A percentile compares a stretch with the other conserved stretches of the same genome.
Conservation (phyloP, 2,113 vertebrate species). For the Colius striatus region DNA sequence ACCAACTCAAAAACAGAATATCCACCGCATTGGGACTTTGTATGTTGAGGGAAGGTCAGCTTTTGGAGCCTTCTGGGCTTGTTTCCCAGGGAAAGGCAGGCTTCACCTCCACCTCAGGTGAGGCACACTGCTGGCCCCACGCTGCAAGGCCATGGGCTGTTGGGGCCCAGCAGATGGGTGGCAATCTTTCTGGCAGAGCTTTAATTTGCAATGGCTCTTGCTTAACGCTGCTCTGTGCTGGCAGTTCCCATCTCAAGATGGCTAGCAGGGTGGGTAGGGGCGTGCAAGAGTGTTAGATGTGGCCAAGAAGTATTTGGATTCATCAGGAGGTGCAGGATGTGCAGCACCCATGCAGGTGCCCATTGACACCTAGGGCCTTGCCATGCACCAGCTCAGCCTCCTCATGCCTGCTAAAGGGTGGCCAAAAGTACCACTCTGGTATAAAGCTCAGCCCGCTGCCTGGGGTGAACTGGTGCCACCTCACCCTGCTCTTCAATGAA, state of each 20-base stretch:
- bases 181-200: not conserved
- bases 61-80: not conserved
- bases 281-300: not conserved
- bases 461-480: not conserved
- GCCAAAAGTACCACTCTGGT: not conserved
- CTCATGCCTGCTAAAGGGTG: accelerated
- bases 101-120: not conserved
- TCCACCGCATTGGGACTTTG: not conserved
- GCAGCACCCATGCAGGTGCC: not conserved
- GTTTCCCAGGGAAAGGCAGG: not conserved
- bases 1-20: not conserved
- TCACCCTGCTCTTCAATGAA: not conserved
- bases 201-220: not conserved
- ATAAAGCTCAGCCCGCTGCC: accelerated
- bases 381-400: not conserved
- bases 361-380: not conserved
- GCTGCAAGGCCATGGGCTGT: not conserved
- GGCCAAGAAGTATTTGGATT: not conserved
- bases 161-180: not conserved
- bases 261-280: not conserved
- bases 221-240: not conserved
- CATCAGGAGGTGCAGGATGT: not conserved
- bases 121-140: accelerated
- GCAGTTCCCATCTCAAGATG: not conserved
- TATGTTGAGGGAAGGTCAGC: not conserved